phyloP scores from a whole-genome alignment of 2,113 vertebrate species.

The Danio rerio region DNA sequence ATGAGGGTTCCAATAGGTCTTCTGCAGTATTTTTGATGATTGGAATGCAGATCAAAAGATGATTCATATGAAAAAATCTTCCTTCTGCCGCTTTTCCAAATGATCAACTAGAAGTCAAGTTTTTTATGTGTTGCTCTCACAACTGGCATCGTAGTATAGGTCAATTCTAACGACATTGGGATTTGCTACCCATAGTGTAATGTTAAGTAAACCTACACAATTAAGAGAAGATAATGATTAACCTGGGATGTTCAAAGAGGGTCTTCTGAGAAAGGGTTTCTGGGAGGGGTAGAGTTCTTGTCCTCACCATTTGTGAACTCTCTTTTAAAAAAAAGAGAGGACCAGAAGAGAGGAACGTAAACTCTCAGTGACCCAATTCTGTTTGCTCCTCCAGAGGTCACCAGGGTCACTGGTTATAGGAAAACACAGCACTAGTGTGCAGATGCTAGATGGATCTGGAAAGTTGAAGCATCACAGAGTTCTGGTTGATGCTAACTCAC shows the following conservation, averaged over 20 bases:
- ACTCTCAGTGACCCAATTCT: constrained; percentile 33
- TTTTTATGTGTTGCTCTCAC: too few relatives aligned
- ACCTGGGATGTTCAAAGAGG: neutral
- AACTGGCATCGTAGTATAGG: too few relatives aligned
- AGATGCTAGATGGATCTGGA: neutral
- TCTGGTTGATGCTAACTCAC: too few relatives aligned
- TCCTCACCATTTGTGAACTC: neutral
- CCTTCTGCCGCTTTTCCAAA: too few relatives aligned
- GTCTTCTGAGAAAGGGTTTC: neutral
- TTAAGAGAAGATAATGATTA: neutral
- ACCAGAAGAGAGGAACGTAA: constrained; percentile 35
- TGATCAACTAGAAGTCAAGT: too few relatives aligned
- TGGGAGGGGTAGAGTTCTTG: neutral
- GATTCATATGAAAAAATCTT: too few relatives aligned
- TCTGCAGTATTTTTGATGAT: too few relatives aligned
- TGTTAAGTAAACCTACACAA: too few relatives aligned
- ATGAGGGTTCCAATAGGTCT: too few relatives aligned
- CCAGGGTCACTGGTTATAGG: constrained; percentile 39
- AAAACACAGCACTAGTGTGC: neutral
- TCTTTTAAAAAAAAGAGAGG: neutral
- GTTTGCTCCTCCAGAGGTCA: constrained; percentile 56
- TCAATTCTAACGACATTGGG: too few relatives aligned
- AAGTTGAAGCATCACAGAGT: neutral
- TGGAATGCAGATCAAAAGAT: too few relatives aligned
- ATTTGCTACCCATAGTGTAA: too few relatives aligned